Evolutionary conservation across 2,888 invertebrate genomes (phyloP), one percentile per base, ranked within the genome.

Genomic region (Athrips mouffetella): DNA sequence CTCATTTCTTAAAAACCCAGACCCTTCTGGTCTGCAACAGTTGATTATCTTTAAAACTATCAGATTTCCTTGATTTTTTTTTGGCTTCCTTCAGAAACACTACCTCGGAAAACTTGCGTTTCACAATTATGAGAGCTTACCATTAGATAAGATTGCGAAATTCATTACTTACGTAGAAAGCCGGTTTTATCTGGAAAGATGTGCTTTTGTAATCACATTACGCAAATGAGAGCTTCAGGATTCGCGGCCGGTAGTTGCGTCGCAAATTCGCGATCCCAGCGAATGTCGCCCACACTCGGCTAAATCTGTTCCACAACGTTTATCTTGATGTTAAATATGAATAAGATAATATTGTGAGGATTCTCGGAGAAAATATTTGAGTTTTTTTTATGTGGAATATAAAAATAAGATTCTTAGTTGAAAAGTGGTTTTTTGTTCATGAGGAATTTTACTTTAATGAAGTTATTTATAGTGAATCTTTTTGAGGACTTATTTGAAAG

Each of bases 131-230:
- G 74, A 73, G 66, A 68, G 68, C 67, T 71, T 65, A 70, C 65
- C 62, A 67, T 68, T 68, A 60, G 72, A 77, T 73, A 72, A 73
- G 70, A 70, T 73, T 73, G 73, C 62, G 65, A 74, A 82, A 82
- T 84, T 85, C 84, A 85, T 86, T 85, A 86, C 85, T 85, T 82
- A 81, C 77, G 76, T 76, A 76, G 76, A 74, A 73, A 84, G 77
- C 78, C 75, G 65, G 71, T 84, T 84, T 85, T 85, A 85, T 84
- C 85, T 81, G 77, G 61, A 76, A 80, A 77, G 85, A 86, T 86
- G 83, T 86, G 82, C 86, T 84, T 85, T 86, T 85, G 86, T 86
- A 86, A 86, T 86, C 84, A 85, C 85, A 86, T 85, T 86, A 86
- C 83, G 84, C 76, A 86, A 85, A 86, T 84, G 84, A 83, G 82